Evolutionary conservation across 2,888 invertebrate genomes (phyloP), one percentile per base, ranked within the genome.

Genomic region (Ectemnius continuus): DNA sequence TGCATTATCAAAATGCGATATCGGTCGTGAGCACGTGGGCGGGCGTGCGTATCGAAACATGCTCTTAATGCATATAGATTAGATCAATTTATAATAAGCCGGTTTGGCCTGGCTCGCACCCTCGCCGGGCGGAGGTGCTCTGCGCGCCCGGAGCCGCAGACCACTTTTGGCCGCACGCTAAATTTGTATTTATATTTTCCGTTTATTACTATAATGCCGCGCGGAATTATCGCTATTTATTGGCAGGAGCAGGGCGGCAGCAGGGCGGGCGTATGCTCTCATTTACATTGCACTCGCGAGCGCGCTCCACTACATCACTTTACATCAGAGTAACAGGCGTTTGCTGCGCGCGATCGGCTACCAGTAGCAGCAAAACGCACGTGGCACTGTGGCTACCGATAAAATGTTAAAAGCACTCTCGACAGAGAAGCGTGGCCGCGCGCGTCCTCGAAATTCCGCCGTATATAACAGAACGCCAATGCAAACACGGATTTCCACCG

Each of bases 1-100:
- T 80, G 86, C 86, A 89, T 89, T 89, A 90, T 90, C 88, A 88
- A 88, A 89, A 89, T 86, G 87, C 86, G 88, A 88, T 90, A 89
- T 89, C 88, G 84, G 78, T 62, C 70, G 79, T 76, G 79, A 72
- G 81, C 86, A 81, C 83, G 86, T 81, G 84, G 82, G 75, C 78
- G 60, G 57, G 76, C 78, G 78, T 79, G 81, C 84, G 84, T 85
- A 85, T 86, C 85, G 86, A 82, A 84, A 86, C 88, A 84, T 80
- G 88, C 86, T 88, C 88, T 88, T 88, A 89, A 88, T 88, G 88
- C 89, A 89, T 89, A 90, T 86, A 89, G 89, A 90, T 90, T 89
- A 89, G 88, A 88, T 90, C 87, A 89, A 90, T 89, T 88, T 88
- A 87, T 88, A 89, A 88, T 89, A 88, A 90, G 87, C 88, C 86